Base-by-base conservation (phyloP, 1,140 invertebrate species). In the Eupristina koningsbergeri region DNA sequence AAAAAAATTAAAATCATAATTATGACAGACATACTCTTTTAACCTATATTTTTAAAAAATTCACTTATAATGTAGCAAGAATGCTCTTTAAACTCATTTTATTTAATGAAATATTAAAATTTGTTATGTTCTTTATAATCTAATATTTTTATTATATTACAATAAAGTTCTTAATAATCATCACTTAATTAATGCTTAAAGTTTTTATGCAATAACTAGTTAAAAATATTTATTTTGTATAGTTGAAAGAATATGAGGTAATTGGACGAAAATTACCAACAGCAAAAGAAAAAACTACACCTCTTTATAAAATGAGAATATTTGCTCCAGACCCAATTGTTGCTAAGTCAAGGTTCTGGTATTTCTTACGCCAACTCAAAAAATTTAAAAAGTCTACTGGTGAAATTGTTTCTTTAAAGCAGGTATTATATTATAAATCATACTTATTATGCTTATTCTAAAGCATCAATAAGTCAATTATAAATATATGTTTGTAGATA, bases 361-460 rank as follows among this genome's bases (percentile, higher is more conserved):
- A 99, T 93, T 99, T 99, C 93, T 94, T 99, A 86, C 95, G 98
- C 86, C 97, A 99, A 91, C 93, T 99, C 87, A 98, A 98, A 91
- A 99, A 99, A 93, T 98, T 99, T 92, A 99, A 99, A 94, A 99
- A 99, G 93, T 97, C 97, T 63, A 98, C 97, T 86, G 99, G 99
- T 88, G 99, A 99, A 94, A 99, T 99, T 91, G 97, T 99, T 36
- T 96, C 95, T 34, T 94, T 98, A 80, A 97, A 97, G 93, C 94
- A 95, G 93, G 96, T 97, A 77, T 31, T 53, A 1, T 73, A 64
- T 17, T 17, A 67, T 67, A 19, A 64, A n/a, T 63, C 41, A 31
- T n/a, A 71, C 31, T 71, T 71, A 61, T 83, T 2, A 58, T 75
- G 29, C 15, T 6, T 19, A 13, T 26, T 71, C 39, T 61, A 58